Conservation (phyloP, 2,113 vertebrate genomes). For the Serilophus lunatus region DNA sequence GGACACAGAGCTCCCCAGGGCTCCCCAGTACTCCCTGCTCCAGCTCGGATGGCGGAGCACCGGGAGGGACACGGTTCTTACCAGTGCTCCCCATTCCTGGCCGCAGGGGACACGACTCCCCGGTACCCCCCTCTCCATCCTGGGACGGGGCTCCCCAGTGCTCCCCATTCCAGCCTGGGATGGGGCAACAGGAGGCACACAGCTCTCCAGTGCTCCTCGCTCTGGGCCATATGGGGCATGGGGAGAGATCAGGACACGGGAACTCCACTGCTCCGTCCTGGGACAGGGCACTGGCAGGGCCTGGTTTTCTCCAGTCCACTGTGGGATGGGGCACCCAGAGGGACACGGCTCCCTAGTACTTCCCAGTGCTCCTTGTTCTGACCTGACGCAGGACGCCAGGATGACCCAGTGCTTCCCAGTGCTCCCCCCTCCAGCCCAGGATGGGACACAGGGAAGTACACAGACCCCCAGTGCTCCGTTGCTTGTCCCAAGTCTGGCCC, state of each 20-base stretch:
- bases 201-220: not conserved
- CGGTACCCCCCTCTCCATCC: not conserved
- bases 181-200: not conserved
- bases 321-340: not conserved
- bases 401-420: not conserved
- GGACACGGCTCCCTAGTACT: not conserved
- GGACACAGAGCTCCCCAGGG: too few species aligned
- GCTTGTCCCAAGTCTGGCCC: not conserved
- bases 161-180: not conserved
- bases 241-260: not conserved
- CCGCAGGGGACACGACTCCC: not conserved
- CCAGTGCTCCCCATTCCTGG: not conserved
- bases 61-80: not conserved
- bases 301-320: not conserved
- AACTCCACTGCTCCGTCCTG: not conserved
- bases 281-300: too few species aligned
- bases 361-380: not conserved
- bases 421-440: not conserved
- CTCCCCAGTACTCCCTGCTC: not conserved
- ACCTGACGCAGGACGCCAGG: not conserved
- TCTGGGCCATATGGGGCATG: not conserved
- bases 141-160: not conserved
- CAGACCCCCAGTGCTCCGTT: not conserved
- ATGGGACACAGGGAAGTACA: accelerated
- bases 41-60: not conserved